Conservation (phyloP, 2,797 vertebrate genomes). For the Coracias cyanogaster region DNA sequence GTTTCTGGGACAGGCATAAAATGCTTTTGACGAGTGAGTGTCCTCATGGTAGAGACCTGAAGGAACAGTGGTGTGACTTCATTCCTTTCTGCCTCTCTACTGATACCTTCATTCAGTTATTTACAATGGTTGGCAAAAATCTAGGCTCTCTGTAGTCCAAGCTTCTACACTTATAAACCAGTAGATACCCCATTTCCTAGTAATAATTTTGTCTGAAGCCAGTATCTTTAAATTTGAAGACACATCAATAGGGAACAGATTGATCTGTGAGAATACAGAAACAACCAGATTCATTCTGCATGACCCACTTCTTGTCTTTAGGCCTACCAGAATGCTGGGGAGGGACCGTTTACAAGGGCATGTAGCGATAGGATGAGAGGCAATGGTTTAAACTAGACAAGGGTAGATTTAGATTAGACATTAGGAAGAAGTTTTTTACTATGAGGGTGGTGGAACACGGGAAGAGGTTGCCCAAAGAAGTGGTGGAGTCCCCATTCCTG, state of each 20-base stretch:
- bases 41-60: neutral
- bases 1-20: neutral
- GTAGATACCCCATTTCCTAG: neutral
- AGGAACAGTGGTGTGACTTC: neutral
- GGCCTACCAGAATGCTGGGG: no score
- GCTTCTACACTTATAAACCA: neutral
- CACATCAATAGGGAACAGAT: neutral
- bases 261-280: neutral
- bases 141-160: neutral
- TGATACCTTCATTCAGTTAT: neutral
- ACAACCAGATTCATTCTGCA: neutral
- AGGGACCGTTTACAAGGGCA: no score
- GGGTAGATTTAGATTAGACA: no score
- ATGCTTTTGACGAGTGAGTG: neutral
- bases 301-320: rapidly evolving
- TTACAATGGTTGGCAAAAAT: neutral
- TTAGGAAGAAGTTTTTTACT: no score
- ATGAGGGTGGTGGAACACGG: no score
- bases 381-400: no score
- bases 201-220: neutral
- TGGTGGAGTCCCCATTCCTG: no score
- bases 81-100: neutral
- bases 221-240: neutral
- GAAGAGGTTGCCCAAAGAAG: no score
- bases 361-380: no score